These are phyloP conservation scores for Osmerus mordax DNA, from an alignment of 2,113 vertebrate species.

Conservation along the genomic window DNA sequence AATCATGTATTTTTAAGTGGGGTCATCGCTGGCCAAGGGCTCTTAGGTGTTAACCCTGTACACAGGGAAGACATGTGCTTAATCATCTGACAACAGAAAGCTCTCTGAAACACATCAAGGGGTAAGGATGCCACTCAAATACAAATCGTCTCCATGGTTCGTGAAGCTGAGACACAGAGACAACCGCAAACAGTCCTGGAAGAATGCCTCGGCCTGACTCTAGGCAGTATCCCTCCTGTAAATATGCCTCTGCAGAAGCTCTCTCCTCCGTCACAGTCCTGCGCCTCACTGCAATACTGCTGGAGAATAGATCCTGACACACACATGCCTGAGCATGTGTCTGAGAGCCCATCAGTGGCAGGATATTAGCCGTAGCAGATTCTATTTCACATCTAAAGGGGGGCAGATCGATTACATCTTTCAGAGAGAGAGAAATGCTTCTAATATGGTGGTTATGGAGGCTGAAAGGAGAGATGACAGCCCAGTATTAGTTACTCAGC, in stretches of 20 bases:
- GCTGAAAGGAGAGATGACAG: conserved; percentile 37
- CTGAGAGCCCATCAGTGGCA: conserved; percentile 33
- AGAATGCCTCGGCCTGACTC: conserved; percentile 20
- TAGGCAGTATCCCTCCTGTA: too few relatives aligned
- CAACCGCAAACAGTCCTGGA: conserved; percentile 23
- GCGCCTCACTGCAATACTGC: neutral
- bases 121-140: conserved; percentile 40
- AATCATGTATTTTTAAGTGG: neutral
- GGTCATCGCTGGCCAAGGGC: conserved; percentile 28
- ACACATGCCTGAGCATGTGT: conserved; percentile 9
- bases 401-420: conserved; percentile 39
- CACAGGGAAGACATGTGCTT: conserved; percentile 45
- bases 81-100: conserved; percentile 57
- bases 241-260: neutral
- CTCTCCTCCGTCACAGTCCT: neutral
- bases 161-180: conserved; percentile 24
- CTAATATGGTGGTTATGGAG: conserved; percentile 41
- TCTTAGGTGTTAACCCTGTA: conserved; percentile 34
- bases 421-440: conserved; percentile 35
- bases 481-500: conserved; percentile 24
- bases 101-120: conserved; percentile 46
- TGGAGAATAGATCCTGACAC: conserved; percentile 31
- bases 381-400: conserved; percentile 47
- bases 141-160: conserved; percentile 53
- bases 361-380: conserved; percentile 48